phyloP scores from a whole-genome alignment of 64 coral and sea anemone genomes.

The Actinia equina region DNA sequence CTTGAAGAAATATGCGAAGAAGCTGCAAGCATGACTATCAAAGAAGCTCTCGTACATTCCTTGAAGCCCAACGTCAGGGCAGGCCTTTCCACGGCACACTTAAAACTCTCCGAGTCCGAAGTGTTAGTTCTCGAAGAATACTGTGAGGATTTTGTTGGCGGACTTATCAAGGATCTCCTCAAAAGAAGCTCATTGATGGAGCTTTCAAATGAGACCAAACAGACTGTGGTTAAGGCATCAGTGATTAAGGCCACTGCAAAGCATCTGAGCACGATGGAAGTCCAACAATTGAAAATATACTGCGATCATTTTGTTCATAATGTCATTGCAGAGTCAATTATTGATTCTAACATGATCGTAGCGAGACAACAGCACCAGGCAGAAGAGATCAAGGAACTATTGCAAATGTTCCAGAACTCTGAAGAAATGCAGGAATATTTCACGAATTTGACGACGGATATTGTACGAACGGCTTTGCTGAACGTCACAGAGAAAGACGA shows the following conservation, averaged over 20 bases:
- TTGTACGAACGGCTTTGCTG: constrained; percentile 67
- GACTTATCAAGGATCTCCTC: constrained; percentile 42
- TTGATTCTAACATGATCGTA: constrained; percentile 32
- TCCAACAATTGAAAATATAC: constrained; percentile 43
- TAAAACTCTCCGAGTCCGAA: constrained; percentile 68
- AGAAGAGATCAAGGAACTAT: background rate
- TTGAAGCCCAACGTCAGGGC: constrained; percentile 65
- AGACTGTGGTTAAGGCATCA: background rate
- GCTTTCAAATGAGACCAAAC: background rate
- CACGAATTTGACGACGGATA: constrained; percentile 68
- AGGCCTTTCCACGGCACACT: constrained; percentile 42
- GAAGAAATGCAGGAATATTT: constrained; percentile 71
- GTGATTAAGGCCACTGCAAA: constrained; percentile 11
- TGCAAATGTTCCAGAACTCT: constrained; percentile 60
- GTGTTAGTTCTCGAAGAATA: constrained; percentile 61
- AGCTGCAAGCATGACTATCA: constrained; percentile 91
- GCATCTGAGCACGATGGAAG: constrained; percentile 29
- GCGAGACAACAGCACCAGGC: constrained; percentile 4
- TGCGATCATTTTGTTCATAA: constrained; percentile 64
- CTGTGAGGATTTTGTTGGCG: constrained; percentile 76
- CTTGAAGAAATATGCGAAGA: constrained; percentile 89
- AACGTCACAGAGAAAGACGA: constrained; percentile 42
- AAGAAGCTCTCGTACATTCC: constrained; percentile 74
- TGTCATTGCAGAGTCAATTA: constrained; percentile 58
- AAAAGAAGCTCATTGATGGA: constrained; percentile 15